phyloP scores from a whole-genome alignment of 2,888 invertebrate species.

The Malthinus seriepunctatus region DNA sequence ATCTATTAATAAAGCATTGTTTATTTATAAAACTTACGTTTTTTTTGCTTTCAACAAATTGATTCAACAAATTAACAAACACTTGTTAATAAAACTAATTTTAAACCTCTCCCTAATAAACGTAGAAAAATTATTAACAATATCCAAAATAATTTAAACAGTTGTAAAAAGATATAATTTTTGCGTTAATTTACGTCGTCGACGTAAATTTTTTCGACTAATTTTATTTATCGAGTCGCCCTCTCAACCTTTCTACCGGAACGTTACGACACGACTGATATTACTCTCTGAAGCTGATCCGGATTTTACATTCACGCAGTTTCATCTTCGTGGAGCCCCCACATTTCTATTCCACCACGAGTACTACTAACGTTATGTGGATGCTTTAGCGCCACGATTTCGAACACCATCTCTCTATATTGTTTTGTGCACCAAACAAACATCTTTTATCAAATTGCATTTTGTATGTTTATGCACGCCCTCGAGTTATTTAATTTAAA shows the following conservation, averaged over 20 bases:
- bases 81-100: too few species aligned
- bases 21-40: too few species aligned
- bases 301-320: conserved; percentile 25
- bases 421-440: background rate
- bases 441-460: conserved; percentile 5
- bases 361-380: too few species aligned
- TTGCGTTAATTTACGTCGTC: background rate
- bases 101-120: too few species aligned
- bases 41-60: too few species aligned
- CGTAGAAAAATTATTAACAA: too few species aligned
- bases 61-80: too few species aligned
- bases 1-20: too few species aligned
- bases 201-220: background rate
- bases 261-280: conserved; percentile 22
- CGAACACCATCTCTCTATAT: background rate
- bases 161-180: background rate
- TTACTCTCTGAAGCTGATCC: conserved; percentile 14
- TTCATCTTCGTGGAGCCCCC: conserved; percentile 18
- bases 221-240: background rate
- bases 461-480: background rate
- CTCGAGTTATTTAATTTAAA: conserved; percentile 1
- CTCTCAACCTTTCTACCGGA: background rate
- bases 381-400: background rate
- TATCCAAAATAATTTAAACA: background rate
- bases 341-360: background rate